These are phyloP conservation scores for Zosterops lateralis DNA, from an alignment of 2,113 vertebrate species.

Conservation along the genomic window DNA sequence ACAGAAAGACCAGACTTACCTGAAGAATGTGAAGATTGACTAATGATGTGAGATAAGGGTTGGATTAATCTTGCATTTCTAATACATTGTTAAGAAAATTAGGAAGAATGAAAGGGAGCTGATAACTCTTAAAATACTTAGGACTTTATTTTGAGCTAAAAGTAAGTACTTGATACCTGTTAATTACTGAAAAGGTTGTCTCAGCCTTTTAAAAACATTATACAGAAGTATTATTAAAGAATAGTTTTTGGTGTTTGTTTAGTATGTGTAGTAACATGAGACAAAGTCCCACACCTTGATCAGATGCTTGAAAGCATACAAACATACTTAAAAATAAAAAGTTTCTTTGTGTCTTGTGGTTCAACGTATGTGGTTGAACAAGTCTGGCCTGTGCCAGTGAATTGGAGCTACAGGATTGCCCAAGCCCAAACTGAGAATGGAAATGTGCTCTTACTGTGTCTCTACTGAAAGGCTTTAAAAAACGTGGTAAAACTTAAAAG, in stretches of 20 bases:
- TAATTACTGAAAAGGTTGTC: background rate
- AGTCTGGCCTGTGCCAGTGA: background rate
- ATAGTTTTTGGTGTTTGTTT: background rate
- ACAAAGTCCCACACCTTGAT: background rate
- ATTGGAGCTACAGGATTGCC: background rate
- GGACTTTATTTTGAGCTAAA: background rate
- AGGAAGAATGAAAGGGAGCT: background rate
- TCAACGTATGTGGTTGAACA: accelerated
- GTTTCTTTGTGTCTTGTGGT: background rate
- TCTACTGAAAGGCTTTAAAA: background rate
- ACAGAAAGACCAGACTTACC: accelerated
- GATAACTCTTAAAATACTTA: background rate
- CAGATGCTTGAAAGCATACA: background rate
- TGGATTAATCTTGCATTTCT: background rate
- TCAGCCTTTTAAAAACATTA: background rate
- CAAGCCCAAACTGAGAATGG: background rate
- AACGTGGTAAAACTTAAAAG: background rate
- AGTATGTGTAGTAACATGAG: background rate
- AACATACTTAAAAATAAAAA: background rate
- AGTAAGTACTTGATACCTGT: background rate
- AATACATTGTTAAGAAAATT: background rate
- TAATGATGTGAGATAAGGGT: background rate
- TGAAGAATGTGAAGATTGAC: background rate
- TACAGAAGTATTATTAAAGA: background rate
- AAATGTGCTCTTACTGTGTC: background rate